Evolutionary conservation across 64 coral and sea anemone species (phyloP).

Genomic region (Orbicella faveolata): DNA sequence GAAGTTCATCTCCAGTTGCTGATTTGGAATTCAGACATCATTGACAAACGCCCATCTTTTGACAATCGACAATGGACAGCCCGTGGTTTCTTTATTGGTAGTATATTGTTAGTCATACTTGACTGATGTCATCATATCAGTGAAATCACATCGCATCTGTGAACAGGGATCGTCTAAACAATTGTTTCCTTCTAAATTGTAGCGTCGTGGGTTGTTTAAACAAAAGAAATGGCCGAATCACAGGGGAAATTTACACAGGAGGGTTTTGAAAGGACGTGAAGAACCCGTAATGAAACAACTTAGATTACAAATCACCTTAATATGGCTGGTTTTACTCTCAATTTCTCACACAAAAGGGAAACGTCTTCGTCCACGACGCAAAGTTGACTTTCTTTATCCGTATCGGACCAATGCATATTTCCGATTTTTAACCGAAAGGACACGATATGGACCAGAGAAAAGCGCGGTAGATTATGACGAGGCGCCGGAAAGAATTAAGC

Average conservation of each 20-base stretch:
- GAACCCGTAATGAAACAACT: slow-evolving; percentile 14
- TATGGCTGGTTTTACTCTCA: not conserved
- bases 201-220: not conserved
- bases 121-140: slow-evolving; percentile 20
- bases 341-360: slow-evolving; percentile 1
- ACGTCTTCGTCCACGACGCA: slow-evolving; percentile 7
- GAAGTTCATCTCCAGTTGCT: not conserved
- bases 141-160: slow-evolving; percentile 18
- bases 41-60: not conserved
- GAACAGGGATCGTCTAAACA: slow-evolving; percentile 3
- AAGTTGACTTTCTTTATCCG: not conserved
- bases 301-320: not conserved
- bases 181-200: not conserved
- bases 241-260: too few relatives aligned
- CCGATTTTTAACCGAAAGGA: not conserved
- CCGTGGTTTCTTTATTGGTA: not conserved
- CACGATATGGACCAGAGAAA: not conserved
- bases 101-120: slow-evolving; percentile 15
- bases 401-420: not conserved
- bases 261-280: not conserved
- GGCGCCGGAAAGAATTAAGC: not conserved
- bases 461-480: not conserved
- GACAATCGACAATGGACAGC: not conserved
- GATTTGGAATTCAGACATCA: slow-evolving; percentile 22
- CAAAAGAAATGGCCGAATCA: not conserved